Evolutionary conservation across 2,797 vertebrate genomes (phyloP).

Genomic region (Rhinella marina): DNA sequence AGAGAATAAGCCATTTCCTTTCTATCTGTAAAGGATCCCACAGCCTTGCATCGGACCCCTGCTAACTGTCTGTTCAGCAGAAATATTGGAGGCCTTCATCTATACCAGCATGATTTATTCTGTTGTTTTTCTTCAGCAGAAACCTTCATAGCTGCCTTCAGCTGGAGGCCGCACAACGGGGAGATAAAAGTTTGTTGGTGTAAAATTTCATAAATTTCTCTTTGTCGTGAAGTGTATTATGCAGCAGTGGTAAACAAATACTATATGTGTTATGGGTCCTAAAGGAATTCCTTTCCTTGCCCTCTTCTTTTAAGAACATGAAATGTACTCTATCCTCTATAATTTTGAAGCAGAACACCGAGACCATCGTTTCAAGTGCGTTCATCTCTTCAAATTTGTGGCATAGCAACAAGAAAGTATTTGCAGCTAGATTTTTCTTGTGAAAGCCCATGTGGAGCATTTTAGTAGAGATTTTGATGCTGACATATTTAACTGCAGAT

Average conservation of each 20-base stretch:
- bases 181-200: background rate
- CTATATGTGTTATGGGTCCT: background rate
- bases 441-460: background rate
- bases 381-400: background rate
- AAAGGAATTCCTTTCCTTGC: background rate
- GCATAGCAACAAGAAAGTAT: background rate
- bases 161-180: background rate
- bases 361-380: background rate
- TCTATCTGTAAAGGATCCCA: background rate
- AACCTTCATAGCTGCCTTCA: slow-evolving; percentile 17
- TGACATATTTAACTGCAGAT: background rate
- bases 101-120: background rate
- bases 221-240: background rate
- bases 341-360: background rate
- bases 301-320: background rate
- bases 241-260: background rate
- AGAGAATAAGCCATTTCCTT: background rate
- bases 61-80: background rate
- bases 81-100: background rate
- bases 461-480: background rate
- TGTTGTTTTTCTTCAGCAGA: background rate
- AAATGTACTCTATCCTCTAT: background rate
- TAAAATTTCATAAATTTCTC: background rate
- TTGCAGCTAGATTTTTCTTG: background rate
- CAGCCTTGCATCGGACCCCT: background rate